Percentiles rank a stretch among this genome's conserved stretches.
Conservation (phyloP, 2,888 invertebrate genomes). For the Lasioglossum figueresi region DNA sequence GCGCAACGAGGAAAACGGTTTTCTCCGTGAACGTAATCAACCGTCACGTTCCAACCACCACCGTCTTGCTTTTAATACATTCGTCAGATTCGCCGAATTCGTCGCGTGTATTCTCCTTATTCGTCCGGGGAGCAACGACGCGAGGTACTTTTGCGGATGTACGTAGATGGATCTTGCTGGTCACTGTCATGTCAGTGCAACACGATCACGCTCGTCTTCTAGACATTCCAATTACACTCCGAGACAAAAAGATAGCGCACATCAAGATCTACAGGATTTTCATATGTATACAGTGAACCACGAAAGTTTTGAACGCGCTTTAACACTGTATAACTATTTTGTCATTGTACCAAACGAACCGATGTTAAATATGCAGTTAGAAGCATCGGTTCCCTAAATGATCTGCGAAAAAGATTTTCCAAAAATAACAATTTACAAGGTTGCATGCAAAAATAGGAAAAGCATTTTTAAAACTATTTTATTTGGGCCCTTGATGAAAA, state of each 20-base stretch:
- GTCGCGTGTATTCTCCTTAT: constrained; percentile 27
- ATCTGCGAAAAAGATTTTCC: too few species aligned
- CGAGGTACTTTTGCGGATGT: not conserved
- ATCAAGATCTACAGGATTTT: too few species aligned
- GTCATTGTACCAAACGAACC: too few species aligned
- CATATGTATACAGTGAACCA: too few species aligned
- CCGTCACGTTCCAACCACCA: not conserved
- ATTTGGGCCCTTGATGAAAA: too few species aligned
- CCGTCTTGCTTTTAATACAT: constrained; percentile 34
- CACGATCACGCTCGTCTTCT: not conserved
- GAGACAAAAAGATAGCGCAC: not conserved
- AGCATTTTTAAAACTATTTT: too few species aligned
- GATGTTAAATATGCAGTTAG: too few species aligned
- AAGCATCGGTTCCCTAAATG: too few species aligned
- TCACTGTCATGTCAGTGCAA: not conserved
- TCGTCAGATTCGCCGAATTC: constrained; percentile 44
- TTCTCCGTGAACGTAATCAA: constrained; percentile 28
- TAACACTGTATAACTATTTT: too few species aligned
- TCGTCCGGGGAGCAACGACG: not conserved
- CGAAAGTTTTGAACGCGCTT: too few species aligned
- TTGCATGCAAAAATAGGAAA: too few species aligned
- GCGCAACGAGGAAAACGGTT: not conserved
- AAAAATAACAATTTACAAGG: too few species aligned
- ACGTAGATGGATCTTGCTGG: not conserved
- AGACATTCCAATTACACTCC: not conserved